Conservation (phyloP, 2,888 invertebrate species). For the Tetramorium bicarinatum region DNA sequence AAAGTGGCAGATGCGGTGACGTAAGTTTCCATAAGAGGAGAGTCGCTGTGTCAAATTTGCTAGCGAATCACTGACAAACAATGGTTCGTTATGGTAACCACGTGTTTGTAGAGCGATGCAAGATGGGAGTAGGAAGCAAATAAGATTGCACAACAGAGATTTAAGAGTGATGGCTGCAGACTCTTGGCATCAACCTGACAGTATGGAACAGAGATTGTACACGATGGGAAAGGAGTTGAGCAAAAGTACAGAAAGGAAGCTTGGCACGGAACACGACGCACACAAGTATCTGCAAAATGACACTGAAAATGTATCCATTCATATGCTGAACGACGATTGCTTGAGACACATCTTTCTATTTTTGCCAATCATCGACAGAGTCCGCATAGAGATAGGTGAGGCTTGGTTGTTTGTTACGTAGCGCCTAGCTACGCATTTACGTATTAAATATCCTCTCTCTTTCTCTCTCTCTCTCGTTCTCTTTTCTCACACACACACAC, state of each 20-base stretch:
- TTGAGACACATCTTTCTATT: constrained; percentile 87
- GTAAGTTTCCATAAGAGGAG: constrained; percentile 81
- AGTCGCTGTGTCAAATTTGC: no score
- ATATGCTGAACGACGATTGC: constrained; percentile 88
- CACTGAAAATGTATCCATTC: constrained; percentile 80
- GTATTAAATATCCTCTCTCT: no score
- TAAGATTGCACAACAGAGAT: constrained; percentile 81
- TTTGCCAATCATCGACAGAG: constrained; percentile 87
- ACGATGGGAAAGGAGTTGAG: constrained; percentile 57
- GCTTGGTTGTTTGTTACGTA: no score
- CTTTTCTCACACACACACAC: no score
- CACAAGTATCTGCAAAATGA: constrained; percentile 72
- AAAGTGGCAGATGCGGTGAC: constrained; percentile 87
- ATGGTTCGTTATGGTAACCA: neutral
- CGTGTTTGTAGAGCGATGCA: constrained; percentile 76
- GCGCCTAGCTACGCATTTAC: no score
- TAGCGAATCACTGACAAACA: neutral
- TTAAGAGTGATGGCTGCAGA: constrained; percentile 88
- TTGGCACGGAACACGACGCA: constrained; percentile 18
- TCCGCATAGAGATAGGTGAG: constrained; percentile 87
- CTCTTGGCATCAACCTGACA: constrained; percentile 89
- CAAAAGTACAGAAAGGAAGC: constrained; percentile 68
- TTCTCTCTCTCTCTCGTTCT: no score
- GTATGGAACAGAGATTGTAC: constrained; percentile 81
- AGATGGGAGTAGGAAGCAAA: constrained; percentile 76